Conservation (phyloP, 2,888 invertebrate genomes). For the Congeria kusceri region DNA sequence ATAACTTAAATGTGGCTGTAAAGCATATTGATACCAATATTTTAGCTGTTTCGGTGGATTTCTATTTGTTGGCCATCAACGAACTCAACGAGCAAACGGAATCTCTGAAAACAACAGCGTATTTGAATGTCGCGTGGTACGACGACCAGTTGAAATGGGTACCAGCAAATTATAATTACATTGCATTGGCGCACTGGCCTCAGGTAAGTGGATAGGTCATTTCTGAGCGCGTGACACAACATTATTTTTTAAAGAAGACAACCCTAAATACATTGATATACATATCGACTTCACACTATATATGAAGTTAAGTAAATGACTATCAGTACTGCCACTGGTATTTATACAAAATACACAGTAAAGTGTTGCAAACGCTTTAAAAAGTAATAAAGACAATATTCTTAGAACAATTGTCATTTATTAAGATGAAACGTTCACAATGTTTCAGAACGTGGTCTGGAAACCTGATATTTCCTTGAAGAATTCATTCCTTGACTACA, state of each 20-base stretch:
- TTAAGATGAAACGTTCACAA: too few relatives aligned
- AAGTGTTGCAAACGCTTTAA: too few relatives aligned
- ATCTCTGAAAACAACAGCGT: slow-evolving; percentile 47
- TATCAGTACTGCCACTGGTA: too few relatives aligned
- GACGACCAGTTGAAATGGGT: slow-evolving; percentile 47
- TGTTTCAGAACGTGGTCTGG: background rate
- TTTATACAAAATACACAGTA: too few relatives aligned
- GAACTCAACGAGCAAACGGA: slow-evolving; percentile 43
- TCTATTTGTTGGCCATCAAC: slow-evolving; percentile 40
- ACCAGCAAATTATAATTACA: slow-evolving; percentile 22
- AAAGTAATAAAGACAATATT: too few relatives aligned
- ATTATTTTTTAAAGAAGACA: too few relatives aligned
- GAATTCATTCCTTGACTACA: background rate
- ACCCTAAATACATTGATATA: too few relatives aligned
- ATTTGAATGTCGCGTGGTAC: slow-evolving; percentile 40
- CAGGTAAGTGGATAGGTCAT: too few relatives aligned
- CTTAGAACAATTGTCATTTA: too few relatives aligned
- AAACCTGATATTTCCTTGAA: slow-evolving; percentile 3
- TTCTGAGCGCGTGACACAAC: too few relatives aligned
- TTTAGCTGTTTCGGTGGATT: slow-evolving; percentile 46
- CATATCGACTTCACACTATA: too few relatives aligned
- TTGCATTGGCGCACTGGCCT: slow-evolving; percentile 36
- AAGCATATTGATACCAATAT: background rate
- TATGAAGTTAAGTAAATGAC: too few relatives aligned
- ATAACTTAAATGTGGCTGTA: background rate